phyloP scores from a whole-genome alignment of 2,797 vertebrate species.

The Paratrypauchen microcephalus region DNA sequence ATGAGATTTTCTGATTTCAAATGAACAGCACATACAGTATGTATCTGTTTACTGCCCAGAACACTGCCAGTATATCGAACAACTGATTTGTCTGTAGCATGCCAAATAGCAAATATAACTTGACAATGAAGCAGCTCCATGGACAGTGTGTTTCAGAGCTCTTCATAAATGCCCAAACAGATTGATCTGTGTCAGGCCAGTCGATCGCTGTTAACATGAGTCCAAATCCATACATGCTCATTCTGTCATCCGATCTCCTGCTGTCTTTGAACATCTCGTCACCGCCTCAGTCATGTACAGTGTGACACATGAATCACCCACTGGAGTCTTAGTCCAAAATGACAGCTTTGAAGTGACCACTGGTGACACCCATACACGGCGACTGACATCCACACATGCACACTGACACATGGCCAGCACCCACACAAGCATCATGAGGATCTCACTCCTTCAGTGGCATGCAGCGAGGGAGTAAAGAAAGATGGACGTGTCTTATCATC shows the following conservation, averaged over 20 bases:
- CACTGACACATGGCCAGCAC: conserved; percentile 35
- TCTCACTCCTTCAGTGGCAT: conserved; percentile 17
- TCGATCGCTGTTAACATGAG: conserved; percentile 13
- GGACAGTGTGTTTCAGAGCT: neutral
- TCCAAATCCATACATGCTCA: conserved; percentile 9
- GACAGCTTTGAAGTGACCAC: conserved; percentile 37
- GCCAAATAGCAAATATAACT: conserved; percentile 3
- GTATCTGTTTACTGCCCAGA: neutral
- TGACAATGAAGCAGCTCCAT: neutral
- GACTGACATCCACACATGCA: conserved; percentile 34
- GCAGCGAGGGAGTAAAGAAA: conserved; percentile 43
- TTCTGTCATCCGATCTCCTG: neutral
- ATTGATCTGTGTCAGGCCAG: conserved; percentile 1
- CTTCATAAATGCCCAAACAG: neutral
- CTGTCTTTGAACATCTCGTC: conserved; percentile 39
- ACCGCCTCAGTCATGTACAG: conserved; percentile 28
- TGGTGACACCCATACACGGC: conserved; percentile 32
- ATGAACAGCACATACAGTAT: neutral
- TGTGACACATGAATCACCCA: conserved; percentile 50
- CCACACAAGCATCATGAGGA: conserved; percentile 20
- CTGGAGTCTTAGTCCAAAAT: conserved; percentile 25
- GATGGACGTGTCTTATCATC: conserved; percentile 22
- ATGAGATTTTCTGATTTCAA: neutral
- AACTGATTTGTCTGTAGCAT: neutral
- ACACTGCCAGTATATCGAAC: neutral